A percentile compares a stretch with the other conserved stretches of the same genome.
Conservation (phyloP, 2,113 vertebrate genomes). For the Bufo gargarizans region DNA sequence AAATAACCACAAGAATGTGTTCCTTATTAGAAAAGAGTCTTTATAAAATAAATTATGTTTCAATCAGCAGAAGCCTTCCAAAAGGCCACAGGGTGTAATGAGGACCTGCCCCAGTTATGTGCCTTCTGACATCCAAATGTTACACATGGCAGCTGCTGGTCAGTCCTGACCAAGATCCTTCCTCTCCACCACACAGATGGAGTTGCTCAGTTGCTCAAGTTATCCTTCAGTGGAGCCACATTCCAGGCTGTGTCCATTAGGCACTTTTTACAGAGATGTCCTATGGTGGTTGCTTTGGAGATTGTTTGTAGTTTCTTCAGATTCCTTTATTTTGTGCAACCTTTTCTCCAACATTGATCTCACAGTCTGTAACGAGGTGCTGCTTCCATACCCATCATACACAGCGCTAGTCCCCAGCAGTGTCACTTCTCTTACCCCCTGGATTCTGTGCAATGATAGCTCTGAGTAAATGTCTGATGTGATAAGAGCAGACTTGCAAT, state of each 20-base stretch:
- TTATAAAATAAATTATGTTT: not conserved
- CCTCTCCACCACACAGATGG: not conserved
- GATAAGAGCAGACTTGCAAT: slow-evolving; percentile 75
- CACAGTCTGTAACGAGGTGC: slow-evolving; percentile 73
- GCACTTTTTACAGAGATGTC: not conserved
- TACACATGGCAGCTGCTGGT: not conserved
- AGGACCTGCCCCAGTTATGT: slow-evolving; percentile 15
- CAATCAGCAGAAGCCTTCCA: not conserved
- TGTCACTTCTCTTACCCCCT: slow-evolving; percentile 75
- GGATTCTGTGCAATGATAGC: slow-evolving; percentile 73
- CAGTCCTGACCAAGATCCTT: not conserved
- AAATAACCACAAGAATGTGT: slow-evolving; percentile 13
- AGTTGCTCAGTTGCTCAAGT: no score
- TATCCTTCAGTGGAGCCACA: not conserved
- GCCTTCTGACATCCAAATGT: not conserved
- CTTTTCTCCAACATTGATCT: slow-evolving; percentile 77
- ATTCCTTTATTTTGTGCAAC: not conserved
- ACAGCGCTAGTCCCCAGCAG: slow-evolving; percentile 79
- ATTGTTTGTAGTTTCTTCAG: not conserved
- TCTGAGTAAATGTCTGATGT: slow-evolving; percentile 76
- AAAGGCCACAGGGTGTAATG: not conserved
- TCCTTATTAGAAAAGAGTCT: not conserved
- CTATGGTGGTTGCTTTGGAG: not conserved
- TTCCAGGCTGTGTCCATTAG: not conserved
- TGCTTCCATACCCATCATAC: slow-evolving; percentile 65